Evolutionary conservation across 2,113 vertebrate genomes (phyloP).

Genomic region (Nycticebus coucang): DNA sequence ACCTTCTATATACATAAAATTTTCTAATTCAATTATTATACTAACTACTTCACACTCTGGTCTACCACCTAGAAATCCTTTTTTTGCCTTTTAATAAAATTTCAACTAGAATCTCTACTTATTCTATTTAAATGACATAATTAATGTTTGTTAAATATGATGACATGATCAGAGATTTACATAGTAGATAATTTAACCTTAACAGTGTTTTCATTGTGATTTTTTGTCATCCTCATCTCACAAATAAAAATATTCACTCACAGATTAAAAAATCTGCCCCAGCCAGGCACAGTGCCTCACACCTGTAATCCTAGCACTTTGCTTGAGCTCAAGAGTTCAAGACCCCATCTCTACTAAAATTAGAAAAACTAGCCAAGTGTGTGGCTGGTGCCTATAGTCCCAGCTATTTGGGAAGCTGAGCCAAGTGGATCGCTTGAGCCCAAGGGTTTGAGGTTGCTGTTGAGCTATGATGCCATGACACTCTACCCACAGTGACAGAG

Average conservation of each 20-base stretch:
- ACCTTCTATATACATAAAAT: background rate
- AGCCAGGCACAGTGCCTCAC: no score
- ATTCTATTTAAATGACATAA: background rate
- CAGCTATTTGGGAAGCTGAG: no score
- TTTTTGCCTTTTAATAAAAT: slow-evolving; percentile 14
- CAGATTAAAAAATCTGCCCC: background rate
- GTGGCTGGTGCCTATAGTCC: no score
- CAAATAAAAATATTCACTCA: background rate
- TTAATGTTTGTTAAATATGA: background rate
- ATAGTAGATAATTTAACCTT: background rate
- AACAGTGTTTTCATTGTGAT: background rate
- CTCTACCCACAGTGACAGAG: no score
- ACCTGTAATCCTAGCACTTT: no score
- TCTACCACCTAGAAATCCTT: background rate
- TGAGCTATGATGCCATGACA: no score
- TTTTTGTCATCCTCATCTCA: background rate
- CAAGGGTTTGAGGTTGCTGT: no score
- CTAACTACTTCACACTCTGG: background rate
- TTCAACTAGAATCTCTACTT: background rate
- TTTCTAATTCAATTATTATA: background rate
- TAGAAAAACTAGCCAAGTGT: no score
- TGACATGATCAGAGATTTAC: background rate
- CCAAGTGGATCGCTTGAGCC: no score
- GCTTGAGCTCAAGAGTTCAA: no score
- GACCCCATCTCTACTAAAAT: no score